Evolutionary conservation across 2,113 vertebrate species (phyloP).

Genomic region (Aegotheles bennettii): DNA sequence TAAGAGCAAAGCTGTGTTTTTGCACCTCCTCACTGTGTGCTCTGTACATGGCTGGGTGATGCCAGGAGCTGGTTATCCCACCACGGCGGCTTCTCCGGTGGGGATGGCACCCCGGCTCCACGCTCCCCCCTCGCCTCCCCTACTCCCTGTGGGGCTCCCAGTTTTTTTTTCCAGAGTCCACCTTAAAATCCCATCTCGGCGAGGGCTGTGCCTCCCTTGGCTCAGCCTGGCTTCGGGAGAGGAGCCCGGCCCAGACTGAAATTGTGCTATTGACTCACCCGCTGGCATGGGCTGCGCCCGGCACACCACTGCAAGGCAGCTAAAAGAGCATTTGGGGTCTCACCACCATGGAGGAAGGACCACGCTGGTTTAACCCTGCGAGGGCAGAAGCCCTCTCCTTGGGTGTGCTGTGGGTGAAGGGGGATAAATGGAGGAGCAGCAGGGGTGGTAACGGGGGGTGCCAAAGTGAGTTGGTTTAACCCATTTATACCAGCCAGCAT

Average conservation of each 20-base stretch:
- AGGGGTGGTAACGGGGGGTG: fast-evolving
- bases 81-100: fast-evolving
- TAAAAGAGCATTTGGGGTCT: neutral
- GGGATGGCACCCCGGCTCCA: fast-evolving
- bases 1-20: neutral
- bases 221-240: neutral
- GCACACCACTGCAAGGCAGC: neutral
- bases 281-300: neutral
- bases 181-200: neutral
- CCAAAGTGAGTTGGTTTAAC: neutral
- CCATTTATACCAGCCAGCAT: fast-evolving
- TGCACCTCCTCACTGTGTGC: fast-evolving
- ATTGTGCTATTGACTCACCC: neutral
- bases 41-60: neutral
- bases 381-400: neutral
- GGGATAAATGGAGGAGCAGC: neutral
- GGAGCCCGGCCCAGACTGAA: conserved; percentile 32
- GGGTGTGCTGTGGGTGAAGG: fast-evolving
- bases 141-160: neutral
- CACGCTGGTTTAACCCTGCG: neutral
- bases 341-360: neutral
- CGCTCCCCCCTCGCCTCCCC: fast-evolving
- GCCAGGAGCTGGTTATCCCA: neutral
- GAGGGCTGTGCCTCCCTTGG: neutral
- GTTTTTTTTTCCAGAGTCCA: neutral